A percentile compares a stretch with the other conserved stretches of the same genome.
Conservation (phyloP, 2,113 vertebrate species). For the Pristiophorus japonicus region DNA sequence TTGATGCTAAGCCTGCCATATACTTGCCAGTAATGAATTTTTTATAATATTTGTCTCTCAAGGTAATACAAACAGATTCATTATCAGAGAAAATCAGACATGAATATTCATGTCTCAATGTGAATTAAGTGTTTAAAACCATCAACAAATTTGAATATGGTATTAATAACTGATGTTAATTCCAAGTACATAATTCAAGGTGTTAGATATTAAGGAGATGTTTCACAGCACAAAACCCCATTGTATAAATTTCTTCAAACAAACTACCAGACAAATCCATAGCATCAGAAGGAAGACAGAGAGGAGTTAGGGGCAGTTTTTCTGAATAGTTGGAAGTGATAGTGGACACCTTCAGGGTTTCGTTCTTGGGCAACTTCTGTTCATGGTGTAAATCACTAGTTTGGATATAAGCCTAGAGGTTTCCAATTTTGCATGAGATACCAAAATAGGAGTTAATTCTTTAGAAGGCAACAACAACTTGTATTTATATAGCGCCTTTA, state of each 20-base stretch:
- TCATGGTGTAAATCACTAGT: no score
- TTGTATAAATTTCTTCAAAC: not conserved
- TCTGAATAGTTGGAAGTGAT: no score
- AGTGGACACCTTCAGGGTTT: no score
- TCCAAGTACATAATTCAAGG: not conserved
- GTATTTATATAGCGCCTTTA: no score
- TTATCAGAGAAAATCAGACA: not conserved
- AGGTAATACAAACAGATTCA: slow-evolving; percentile 9
- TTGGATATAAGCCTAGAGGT: not conserved
- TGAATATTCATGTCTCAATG: slow-evolving; percentile 21
- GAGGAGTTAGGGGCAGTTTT: no score
- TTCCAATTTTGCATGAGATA: not conserved
- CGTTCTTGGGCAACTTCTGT: no score
- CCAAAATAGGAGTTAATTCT: not conserved
- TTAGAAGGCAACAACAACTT: no score
- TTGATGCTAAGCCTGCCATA: not conserved
- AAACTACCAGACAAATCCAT: not conserved
- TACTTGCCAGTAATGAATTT: not conserved
- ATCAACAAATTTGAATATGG: not conserved
- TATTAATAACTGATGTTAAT: not conserved
- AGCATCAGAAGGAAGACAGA: no score
- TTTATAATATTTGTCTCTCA: not conserved
- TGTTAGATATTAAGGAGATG: not conserved
- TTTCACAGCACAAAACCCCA: not conserved
- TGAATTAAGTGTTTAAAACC: not conserved